phyloP scores from a whole-genome alignment of 2,797 vertebrate species.

The Zenarchopterus dispar region DNA sequence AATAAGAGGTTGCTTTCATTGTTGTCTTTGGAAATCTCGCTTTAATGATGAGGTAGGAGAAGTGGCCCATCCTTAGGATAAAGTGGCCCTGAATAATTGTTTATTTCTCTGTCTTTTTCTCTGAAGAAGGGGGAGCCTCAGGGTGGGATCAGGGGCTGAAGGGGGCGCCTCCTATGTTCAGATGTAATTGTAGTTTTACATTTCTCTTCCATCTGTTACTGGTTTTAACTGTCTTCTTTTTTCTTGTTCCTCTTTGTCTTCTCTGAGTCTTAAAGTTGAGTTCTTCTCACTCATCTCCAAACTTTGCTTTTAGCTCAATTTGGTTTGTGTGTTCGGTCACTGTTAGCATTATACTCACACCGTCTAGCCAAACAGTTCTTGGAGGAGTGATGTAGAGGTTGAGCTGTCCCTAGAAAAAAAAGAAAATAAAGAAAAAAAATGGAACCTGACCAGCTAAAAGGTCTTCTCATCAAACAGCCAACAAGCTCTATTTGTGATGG shows the following conservation, averaged over 20 bases:
- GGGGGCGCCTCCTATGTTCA: neutral
- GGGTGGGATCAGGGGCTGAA: constrained; percentile 16
- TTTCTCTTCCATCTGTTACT: constrained; percentile 5
- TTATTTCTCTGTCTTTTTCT: constrained; percentile 21
- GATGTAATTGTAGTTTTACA: constrained; percentile 4
- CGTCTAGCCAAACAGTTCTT: neutral
- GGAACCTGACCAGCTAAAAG: no score
- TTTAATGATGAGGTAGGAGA: constrained; percentile 38
- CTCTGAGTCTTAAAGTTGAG: neutral
- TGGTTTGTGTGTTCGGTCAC: constrained; percentile 1
- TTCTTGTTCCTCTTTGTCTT: neutral
- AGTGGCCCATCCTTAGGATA: constrained; percentile 33
- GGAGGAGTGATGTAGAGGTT: neutral
- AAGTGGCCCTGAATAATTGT: constrained; percentile 66
- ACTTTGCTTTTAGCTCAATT: constrained; percentile 3
- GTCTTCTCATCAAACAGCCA: no score
- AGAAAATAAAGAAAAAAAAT: neutral
- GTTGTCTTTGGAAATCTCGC: constrained; percentile 41
- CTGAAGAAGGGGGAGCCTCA: constrained; percentile 12
- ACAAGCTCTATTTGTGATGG: no score
- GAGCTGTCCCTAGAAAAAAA: neutral
- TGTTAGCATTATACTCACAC: neutral
- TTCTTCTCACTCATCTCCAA: neutral
- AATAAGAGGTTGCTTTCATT: constrained; percentile 47
- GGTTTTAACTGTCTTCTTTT: constrained; percentile 1